Conservation (phyloP, 2,888 invertebrate genomes). For the Camponotus fellah region DNA sequence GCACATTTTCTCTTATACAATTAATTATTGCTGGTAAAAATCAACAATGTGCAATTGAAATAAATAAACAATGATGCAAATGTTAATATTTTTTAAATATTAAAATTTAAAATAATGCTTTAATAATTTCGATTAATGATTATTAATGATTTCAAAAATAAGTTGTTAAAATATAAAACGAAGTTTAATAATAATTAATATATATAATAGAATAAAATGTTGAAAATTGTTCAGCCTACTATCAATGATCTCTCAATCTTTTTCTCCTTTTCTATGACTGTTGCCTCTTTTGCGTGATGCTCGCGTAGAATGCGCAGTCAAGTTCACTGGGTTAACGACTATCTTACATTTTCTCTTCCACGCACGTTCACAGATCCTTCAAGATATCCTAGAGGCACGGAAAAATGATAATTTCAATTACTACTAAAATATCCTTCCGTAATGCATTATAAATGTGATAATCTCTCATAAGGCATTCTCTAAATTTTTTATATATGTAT, state of each 20-base stretch:
- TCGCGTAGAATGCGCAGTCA: constrained; percentile 16
- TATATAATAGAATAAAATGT: not conserved
- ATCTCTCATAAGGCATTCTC: not conserved
- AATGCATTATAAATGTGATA: constrained; percentile 8
- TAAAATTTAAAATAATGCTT: not conserved
- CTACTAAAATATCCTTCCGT: constrained; percentile 3
- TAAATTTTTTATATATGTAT: constrained; percentile 9
- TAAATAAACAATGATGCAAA: not conserved
- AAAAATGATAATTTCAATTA: constrained; percentile 42
- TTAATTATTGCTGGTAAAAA: not conserved
- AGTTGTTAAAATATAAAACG: not conserved
- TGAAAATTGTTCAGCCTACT: not conserved
- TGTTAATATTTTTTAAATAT: not conserved
- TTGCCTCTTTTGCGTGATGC: constrained; percentile 1
- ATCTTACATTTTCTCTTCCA: constrained; percentile 40
- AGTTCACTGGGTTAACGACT: constrained; percentile 70
- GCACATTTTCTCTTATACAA: not conserved
- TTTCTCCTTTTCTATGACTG: not conserved
- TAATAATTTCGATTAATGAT: not conserved
- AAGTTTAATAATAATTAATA: constrained; percentile 10
- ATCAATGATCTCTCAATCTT: not conserved
- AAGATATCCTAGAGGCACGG: constrained; percentile 15
- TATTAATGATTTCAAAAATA: not conserved
- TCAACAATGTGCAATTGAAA: not conserved
- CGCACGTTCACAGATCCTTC: constrained; percentile 11